A percentile compares a stretch with the other conserved stretches of the same genome.
These are phyloP conservation scores for Todus mexicanus DNA, from an alignment of 2,797 vertebrate species.

Conservation along the genomic window DNA sequence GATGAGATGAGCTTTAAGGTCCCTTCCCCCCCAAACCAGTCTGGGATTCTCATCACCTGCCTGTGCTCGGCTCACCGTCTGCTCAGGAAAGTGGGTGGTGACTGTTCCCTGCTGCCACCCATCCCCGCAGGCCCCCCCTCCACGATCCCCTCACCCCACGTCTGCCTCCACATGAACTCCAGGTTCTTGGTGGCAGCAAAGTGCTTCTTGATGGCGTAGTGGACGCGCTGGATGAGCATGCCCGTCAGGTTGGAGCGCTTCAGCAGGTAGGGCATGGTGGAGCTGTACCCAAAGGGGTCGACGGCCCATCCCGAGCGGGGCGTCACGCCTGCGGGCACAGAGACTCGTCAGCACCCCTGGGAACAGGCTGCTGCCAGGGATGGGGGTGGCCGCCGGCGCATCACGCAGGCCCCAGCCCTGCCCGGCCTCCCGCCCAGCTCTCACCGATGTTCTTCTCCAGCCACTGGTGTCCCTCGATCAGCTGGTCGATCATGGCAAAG, in stretches of 20 bases:
- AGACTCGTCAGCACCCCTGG: neutral
- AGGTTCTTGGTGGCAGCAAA: constrained; percentile 88
- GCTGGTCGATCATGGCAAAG: constrained; percentile 97
- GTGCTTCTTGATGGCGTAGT: constrained; percentile 97
- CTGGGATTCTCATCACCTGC: fast-evolving
- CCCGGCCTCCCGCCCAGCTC: neutral
- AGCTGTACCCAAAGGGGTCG: constrained; percentile 94
- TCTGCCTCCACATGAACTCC: constrained; percentile 99
- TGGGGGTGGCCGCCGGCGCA: fast-evolving
- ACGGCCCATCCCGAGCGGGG: constrained; percentile 92
- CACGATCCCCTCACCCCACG: constrained; percentile 83
- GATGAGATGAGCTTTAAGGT: neutral
- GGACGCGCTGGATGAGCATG: constrained; percentile 98
- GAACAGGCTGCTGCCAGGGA: neutral
- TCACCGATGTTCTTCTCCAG: constrained; percentile 93
- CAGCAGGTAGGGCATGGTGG: constrained; percentile 94
- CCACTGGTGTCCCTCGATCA: constrained; percentile 99
- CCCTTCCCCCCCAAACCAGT: neutral
- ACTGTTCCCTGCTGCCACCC: neutral
- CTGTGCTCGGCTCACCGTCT: fast-evolving
- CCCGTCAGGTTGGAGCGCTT: constrained; percentile 91
- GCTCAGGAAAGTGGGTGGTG: fast-evolving
- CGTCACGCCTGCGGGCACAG: constrained; percentile 76
- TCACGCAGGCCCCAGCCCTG: too few species aligned
- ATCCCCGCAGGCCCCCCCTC: neutral